Percentiles rank a stretch among this genome's conserved stretches.
Conservation (phyloP, 2,797 vertebrate genomes). For the Aphelocoma californica region DNA sequence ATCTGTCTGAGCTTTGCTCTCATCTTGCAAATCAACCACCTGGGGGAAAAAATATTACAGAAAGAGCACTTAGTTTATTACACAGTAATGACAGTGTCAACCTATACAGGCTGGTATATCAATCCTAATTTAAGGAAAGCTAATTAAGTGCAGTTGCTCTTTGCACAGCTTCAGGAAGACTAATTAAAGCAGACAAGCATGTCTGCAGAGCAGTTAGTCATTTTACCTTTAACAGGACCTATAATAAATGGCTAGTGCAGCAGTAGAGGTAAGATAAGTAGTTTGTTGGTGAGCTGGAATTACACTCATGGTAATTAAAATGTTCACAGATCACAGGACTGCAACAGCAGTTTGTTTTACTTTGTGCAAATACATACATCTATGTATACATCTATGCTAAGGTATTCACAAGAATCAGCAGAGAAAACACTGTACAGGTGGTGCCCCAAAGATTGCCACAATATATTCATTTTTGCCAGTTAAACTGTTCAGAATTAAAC, state of each 20-base stretch:
- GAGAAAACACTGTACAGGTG: background rate
- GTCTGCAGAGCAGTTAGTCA: conserved; percentile 28
- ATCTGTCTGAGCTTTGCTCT: background rate
- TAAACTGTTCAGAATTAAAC: background rate
- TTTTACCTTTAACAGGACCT: conserved; percentile 31
- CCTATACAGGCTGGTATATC: conserved; percentile 1
- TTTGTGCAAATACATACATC: conserved; percentile 1
- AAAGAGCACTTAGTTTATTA: conserved; percentile 22
- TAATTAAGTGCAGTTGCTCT: conserved; percentile 42
- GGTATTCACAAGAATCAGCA: background rate
- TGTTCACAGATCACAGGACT: background rate
- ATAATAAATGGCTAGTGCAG: conserved; percentile 20
- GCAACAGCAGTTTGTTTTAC: conserved; percentile 34
- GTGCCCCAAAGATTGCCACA: background rate
- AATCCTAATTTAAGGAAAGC: conserved; percentile 54
- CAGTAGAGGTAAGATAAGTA: background rate
- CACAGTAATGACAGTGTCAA: background rate
- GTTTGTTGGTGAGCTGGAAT: conserved; percentile 1
- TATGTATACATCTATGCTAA: background rate
- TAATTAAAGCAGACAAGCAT: conserved; percentile 43
- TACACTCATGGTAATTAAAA: background rate
- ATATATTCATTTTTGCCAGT: background rate
- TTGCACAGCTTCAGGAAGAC: conserved; percentile 9
- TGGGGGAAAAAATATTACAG: background rate
- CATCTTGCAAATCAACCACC: background rate